Evolutionary conservation across 1,140 invertebrate genomes (phyloP).

Genomic region (Ectropis grisescens): DNA sequence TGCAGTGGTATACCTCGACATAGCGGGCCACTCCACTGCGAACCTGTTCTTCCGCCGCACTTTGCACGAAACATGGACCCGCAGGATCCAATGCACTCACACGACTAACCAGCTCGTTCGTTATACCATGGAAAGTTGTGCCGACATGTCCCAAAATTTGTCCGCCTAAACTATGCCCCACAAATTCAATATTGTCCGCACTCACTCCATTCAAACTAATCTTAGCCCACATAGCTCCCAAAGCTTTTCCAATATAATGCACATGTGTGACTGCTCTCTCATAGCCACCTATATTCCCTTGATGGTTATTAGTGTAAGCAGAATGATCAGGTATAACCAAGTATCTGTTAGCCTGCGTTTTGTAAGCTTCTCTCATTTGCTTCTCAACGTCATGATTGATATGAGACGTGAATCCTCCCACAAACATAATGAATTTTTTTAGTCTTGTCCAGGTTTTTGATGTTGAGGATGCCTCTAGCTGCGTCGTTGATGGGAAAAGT

Average conservation of each 20-base stretch:
- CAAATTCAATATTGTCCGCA: slow-evolving; percentile 12
- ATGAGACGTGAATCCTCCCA: slow-evolving; percentile 52
- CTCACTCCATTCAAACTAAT: slow-evolving; percentile 4
- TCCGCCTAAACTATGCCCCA: slow-evolving; percentile 19
- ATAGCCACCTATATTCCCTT: slow-evolving; percentile 45
- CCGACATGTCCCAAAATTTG: slow-evolving; percentile 17
- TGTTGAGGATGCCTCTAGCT: slow-evolving; percentile 30
- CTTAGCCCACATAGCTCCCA: slow-evolving; percentile 11
- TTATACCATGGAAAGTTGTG: slow-evolving; percentile 5
- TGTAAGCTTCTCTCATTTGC: slow-evolving; percentile 35
- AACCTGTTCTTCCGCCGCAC: slow-evolving; percentile 34
- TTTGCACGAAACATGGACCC: not conserved
- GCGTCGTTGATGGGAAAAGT: slow-evolving; percentile 34
- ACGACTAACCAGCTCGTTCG: not conserved
- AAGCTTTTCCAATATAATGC: slow-evolving; percentile 13
- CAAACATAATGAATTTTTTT: slow-evolving; percentile 51
- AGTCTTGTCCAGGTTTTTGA: slow-evolving; percentile 33
- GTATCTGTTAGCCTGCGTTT: slow-evolving; percentile 39
- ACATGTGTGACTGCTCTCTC: slow-evolving; percentile 53
- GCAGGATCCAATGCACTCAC: not conserved
- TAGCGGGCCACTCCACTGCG: slow-evolving; percentile 64
- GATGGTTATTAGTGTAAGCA: slow-evolving; percentile 45
- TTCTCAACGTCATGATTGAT: slow-evolving; percentile 48
- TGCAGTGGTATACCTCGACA: slow-evolving; percentile 77
- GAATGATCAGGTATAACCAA: slow-evolving; percentile 56